These are phyloP conservation scores for Pseudopodoces humilis DNA, from an alignment of 2,113 vertebrate species.

Conservation along the genomic window DNA sequence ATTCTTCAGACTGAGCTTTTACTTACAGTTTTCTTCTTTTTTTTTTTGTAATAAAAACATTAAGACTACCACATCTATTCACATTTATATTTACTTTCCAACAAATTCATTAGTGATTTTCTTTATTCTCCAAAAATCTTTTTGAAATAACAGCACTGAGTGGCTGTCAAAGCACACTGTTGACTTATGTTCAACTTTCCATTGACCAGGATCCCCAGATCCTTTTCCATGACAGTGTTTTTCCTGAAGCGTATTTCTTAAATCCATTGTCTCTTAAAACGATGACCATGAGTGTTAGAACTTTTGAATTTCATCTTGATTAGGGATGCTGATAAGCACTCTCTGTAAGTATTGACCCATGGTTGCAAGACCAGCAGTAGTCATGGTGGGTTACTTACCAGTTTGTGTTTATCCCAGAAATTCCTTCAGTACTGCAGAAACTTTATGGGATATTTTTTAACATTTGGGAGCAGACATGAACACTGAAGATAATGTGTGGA, in stretches of 20 bases:
- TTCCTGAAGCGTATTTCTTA: background rate
- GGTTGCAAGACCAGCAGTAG: background rate
- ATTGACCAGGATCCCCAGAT: too few species aligned
- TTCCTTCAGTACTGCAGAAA: background rate
- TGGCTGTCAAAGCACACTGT: rapidly evolving
- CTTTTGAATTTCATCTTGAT: background rate
- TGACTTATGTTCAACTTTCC: background rate
- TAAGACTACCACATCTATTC: background rate
- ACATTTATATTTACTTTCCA: background rate
- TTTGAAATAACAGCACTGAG: background rate
- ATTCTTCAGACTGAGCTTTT: background rate
- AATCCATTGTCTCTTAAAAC: background rate
- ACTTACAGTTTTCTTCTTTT: background rate
- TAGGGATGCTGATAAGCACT: background rate
- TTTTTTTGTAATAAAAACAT: background rate
- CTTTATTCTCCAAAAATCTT: background rate
- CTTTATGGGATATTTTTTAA: background rate
- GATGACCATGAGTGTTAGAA: background rate
- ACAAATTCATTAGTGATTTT: background rate
- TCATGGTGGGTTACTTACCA: background rate
- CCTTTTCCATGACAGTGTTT: background rate
- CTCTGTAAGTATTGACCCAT: background rate
- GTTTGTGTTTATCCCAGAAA: background rate
- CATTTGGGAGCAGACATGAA: background rate
- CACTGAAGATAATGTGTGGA: background rate